These are phyloP conservation scores for Montipora foliosa DNA, from an alignment of 64 coral and sea anemone genomes.

Conservation along the genomic window DNA sequence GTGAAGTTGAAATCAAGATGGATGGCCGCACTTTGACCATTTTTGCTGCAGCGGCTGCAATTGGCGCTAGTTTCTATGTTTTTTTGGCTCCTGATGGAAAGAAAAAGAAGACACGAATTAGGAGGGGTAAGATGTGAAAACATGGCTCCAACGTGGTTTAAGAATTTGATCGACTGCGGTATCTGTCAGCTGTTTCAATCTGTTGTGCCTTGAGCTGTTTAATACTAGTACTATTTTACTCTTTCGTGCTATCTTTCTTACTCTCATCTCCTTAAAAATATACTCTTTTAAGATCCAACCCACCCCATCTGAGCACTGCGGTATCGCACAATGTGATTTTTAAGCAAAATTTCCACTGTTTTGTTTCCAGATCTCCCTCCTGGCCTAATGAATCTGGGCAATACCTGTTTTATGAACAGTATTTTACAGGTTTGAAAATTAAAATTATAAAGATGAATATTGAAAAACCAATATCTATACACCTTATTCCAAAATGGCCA, in stretches of 20 bases:
- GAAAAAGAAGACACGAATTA: constrained; percentile 43
- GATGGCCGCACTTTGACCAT: constrained; percentile 52
- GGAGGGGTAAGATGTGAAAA: constrained; percentile 37
- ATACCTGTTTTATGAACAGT: constrained; percentile 97
- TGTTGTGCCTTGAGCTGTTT: neutral
- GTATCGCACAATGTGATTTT: neutral
- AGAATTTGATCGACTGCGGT: too few relatives aligned
- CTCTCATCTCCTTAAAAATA: too few relatives aligned
- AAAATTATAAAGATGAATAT: neutral
- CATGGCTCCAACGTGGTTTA: neutral
- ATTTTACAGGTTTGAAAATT: constrained; percentile 85
- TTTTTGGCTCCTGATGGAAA: constrained; percentile 66
- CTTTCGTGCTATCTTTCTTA: too few relatives aligned
- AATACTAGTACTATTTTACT: too few relatives aligned
- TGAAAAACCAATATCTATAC: neutral
- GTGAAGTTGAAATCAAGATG: constrained; percentile 7
- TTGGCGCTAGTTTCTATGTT: constrained; percentile 86
- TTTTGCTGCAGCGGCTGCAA: constrained; percentile 70
- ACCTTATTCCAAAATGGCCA: neutral
- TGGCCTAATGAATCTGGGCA: constrained; percentile 91
- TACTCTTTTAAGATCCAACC: neutral
- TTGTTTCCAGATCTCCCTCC: constrained; percentile 26
- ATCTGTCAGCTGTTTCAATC: neutral
- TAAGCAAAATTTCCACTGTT: neutral
- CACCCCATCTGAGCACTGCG: neutral